These are phyloP conservation scores for Anas capensis DNA, from an alignment of 2,797 vertebrate species.

Conservation along the genomic window DNA sequence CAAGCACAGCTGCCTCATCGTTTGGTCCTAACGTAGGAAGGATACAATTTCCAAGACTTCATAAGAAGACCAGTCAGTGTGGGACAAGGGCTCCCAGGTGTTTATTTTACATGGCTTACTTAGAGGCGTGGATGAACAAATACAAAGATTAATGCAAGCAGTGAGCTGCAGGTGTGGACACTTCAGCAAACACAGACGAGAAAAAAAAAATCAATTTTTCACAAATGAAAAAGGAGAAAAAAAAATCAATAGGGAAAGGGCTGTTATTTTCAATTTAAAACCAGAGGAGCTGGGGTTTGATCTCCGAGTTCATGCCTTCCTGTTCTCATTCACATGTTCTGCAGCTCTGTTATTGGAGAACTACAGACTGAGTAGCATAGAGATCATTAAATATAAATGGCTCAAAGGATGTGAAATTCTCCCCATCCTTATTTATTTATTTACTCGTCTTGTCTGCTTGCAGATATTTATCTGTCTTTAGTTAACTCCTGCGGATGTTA, in stretches of 20 bases:
- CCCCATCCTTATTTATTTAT: conserved; percentile 40
- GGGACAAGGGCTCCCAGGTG: neutral
- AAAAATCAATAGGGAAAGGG: conserved; percentile 54
- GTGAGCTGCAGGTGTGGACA: conserved; percentile 23
- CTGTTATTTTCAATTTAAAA: conserved; percentile 66
- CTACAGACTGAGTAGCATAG: conserved; percentile 24
- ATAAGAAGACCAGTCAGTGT: neutral
- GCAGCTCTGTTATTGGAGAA: conserved; percentile 41
- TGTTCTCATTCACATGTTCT: conserved; percentile 65
- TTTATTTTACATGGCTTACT: conserved; percentile 19
- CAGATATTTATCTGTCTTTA: conserved; percentile 22
- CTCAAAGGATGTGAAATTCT: conserved; percentile 24
- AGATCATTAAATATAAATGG: conserved; percentile 62
- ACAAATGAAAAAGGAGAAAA: conserved; percentile 60
- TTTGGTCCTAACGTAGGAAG: neutral
- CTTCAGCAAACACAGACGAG: conserved; percentile 8
- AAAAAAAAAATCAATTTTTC: conserved; percentile 59
- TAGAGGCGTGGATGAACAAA: conserved; percentile 30
- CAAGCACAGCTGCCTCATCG: neutral
- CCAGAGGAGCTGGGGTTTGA: conserved; percentile 3
- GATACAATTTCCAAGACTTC: neutral
- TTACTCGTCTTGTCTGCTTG: conserved; percentile 51
- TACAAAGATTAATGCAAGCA: conserved; percentile 54
- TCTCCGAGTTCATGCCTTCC: conserved; percentile 54
- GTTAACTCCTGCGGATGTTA: conserved; percentile 47